These are phyloP conservation scores for Buceros bicornis DNA, from an alignment of 2,797 vertebrate species.

Conservation along the genomic window DNA sequence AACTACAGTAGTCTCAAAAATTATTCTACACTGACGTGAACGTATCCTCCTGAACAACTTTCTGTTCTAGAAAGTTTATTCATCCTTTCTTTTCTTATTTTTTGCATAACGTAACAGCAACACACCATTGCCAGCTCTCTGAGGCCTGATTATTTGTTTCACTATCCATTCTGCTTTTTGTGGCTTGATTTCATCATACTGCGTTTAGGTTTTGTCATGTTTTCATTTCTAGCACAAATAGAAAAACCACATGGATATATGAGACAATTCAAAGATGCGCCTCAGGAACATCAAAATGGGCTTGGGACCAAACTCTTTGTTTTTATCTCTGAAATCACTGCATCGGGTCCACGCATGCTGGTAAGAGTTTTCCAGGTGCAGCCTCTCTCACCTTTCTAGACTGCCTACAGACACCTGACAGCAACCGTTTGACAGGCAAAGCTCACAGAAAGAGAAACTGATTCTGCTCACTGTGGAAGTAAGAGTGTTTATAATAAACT, in stretches of 20 bases:
- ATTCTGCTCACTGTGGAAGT: not conserved
- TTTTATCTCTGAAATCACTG: not conserved
- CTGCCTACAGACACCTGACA: not conserved
- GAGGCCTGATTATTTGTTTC: not conserved
- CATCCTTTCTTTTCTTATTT: not conserved
- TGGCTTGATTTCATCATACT: not conserved
- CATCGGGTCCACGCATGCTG: not conserved
- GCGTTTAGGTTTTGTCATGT: not conserved
- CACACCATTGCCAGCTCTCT: not conserved
- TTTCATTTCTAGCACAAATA: not conserved
- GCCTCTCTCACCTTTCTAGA: not conserved
- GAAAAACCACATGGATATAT: not conserved
- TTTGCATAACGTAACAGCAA: not conserved
- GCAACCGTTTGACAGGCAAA: not conserved
- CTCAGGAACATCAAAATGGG: not conserved
- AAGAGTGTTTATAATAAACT: not conserved
- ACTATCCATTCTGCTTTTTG: not conserved
- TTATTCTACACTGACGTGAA: not conserved
- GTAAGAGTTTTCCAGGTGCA: not conserved
- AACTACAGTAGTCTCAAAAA: not conserved
- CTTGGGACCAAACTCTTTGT: not conserved
- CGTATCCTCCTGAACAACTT: not conserved
- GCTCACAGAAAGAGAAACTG: not conserved
- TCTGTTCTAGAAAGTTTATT: not conserved
- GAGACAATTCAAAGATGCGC: not conserved